These are phyloP conservation scores for Melieria crassipennis DNA, from an alignment of 2,888 invertebrate genomes.

Conservation along the genomic window DNA sequence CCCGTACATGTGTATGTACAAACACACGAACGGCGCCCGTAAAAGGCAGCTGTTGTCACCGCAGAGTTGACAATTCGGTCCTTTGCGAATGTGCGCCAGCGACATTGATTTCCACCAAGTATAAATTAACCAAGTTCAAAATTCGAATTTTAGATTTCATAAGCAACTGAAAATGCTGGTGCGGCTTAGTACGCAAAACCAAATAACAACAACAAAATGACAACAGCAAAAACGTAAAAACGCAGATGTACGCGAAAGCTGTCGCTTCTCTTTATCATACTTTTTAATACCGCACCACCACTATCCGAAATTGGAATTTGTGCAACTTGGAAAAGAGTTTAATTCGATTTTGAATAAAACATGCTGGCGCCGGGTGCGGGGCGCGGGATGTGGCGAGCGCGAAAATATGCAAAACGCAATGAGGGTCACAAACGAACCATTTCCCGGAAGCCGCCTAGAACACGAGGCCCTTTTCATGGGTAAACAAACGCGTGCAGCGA, in stretches of 20 bases:
- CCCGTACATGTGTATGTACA: too few relatives aligned
- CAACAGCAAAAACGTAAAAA: slow-evolving; percentile 45
- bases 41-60: too few relatives aligned
- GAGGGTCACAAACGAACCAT: slow-evolving; percentile 23
- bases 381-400: slow-evolving; percentile 42
- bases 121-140: slow-evolving; percentile 56
- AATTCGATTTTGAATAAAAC: slow-evolving; percentile 51
- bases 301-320: slow-evolving; percentile 18
- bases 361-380: slow-evolving; percentile 42
- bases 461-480: slow-evolving; percentile 34
- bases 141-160: slow-evolving; percentile 39
- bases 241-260: slow-evolving; percentile 62
- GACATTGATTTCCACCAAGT: slow-evolving; percentile 46
- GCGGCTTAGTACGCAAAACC: slow-evolving; percentile 11
- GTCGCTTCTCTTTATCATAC: slow-evolving; percentile 39
- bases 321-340: slow-evolving; percentile 39
- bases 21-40: too few relatives aligned
- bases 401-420: slow-evolving; percentile 21
- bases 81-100: too few relatives aligned
- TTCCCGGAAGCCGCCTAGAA: slow-evolving; percentile 4
- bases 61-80: too few relatives aligned
- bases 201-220: not conserved
- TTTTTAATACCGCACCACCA: slow-evolving; percentile 37
- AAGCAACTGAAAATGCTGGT: not conserved
- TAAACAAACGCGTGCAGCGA: slow-evolving; percentile 25